A percentile compares a stretch with the other conserved stretches of the same genome.
These are phyloP conservation scores for Nasonia giraulti DNA, from an alignment of 1,140 invertebrate species.

Conservation along the genomic window DNA sequence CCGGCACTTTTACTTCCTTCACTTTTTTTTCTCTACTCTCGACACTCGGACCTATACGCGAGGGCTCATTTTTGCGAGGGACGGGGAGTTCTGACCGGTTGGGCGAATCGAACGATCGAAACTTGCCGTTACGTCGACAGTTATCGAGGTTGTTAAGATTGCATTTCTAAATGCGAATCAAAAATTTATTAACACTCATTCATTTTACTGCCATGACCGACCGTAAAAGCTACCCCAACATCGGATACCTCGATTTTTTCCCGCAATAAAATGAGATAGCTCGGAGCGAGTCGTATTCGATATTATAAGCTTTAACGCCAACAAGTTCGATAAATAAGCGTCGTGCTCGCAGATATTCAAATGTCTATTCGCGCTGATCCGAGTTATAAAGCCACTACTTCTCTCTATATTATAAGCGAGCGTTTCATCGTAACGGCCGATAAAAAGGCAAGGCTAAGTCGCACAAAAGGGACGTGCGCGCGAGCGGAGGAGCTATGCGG, in stretches of 20 bases:
- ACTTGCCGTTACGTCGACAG: too few relatives aligned
- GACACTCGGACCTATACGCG: too few relatives aligned
- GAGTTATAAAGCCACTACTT: neutral
- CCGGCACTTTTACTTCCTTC: neutral
- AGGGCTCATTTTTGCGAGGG: neutral
- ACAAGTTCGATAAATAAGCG: neutral
- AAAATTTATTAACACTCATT: neutral
- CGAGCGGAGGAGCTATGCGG: neutral
- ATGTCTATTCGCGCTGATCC: neutral
- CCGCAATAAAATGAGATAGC: neutral
- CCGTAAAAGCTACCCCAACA: neutral
- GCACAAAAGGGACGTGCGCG: constrained; percentile 3
- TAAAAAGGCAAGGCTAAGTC: constrained; percentile 34
- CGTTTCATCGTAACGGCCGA: neutral
- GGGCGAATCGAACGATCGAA: too few relatives aligned
- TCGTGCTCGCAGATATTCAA: neutral
- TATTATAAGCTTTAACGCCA: neutral
- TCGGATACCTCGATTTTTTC: neutral
- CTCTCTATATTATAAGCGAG: neutral
- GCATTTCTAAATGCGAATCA: too few relatives aligned
- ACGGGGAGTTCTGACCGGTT: neutral
- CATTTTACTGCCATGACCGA: neutral
- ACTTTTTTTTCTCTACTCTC: neutral
- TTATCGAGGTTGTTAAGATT: too few relatives aligned
- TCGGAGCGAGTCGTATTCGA: neutral